Evolutionary conservation across 1,140 invertebrate species (phyloP), one percentile per base, ranked within the genome.

Genomic region (Magallana gigas): DNA sequence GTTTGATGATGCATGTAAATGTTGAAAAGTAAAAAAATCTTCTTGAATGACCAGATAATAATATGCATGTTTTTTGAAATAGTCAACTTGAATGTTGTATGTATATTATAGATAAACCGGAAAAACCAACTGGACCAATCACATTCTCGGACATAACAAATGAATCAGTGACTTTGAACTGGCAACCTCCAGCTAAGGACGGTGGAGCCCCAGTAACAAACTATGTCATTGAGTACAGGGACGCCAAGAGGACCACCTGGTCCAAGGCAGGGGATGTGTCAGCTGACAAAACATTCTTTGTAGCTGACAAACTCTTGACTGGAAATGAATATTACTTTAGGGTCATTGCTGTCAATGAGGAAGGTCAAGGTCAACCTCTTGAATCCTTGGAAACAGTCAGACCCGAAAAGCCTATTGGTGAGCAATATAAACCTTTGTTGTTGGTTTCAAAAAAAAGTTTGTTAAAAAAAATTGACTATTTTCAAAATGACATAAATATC

Each of bases 261-360:
- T 96, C 97, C 97, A 93, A 97, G 97, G 92, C 92, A 36, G 93
- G 93, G 56, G 90, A 91, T 62, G 92, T 93, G 3, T 85, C 86
- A 23, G 84, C 85, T 36, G 92, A 92, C 29, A 89, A 84, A 23
- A 90, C 91, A 18, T 86, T 87, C 85, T 93, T 91, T 89, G 96
- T 95, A 91, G 97, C 99, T 56, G 97, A 97, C 0, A 97, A 97
- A 89, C 96, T 97, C 85, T 23, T 89, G 7, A 98, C 98, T 95
- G 97, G 97, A 64, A 98, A 98, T 93, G 97, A 98, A 90, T 99
- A 99, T 94, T 98, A 97, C 92, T 99, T 99, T 96, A 96, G 98
- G 86, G 97, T 99, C 0, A 96, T 97, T 85, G 98, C 98, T 62
- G 97, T 99, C 0, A 99, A 99, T 94, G 97, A 98, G 91, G 97